phyloP scores from a whole-genome alignment of 2,888 invertebrate genomes.

The Drosophila paranaensis region DNA sequence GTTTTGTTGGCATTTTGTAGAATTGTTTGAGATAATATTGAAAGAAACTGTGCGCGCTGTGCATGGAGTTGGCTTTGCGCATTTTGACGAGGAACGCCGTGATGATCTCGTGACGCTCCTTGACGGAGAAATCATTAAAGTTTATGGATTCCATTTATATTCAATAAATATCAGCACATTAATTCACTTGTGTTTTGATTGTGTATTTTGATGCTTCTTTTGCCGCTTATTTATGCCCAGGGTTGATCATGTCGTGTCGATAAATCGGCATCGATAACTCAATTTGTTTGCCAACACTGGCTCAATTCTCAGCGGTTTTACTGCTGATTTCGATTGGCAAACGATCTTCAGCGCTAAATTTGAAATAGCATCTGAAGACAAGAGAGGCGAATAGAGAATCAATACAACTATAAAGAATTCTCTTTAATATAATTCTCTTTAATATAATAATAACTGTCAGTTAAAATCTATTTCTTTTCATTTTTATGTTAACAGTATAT shows the following conservation, averaged over 20 bases:
- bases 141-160: slow-evolving; percentile 60
- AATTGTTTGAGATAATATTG: slow-evolving; percentile 61
- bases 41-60: slow-evolving; percentile 55
- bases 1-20: slow-evolving; percentile 54
- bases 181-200: slow-evolving; percentile 13
- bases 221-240: slow-evolving; percentile 44
- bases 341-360: slow-evolving; percentile 5
- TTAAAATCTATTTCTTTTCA: too few species aligned
- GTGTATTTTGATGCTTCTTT: slow-evolving; percentile 40
- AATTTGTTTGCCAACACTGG: slow-evolving; percentile 1
- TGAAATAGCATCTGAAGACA: background rate
- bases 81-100: slow-evolving; percentile 60
- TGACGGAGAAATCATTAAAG: slow-evolving; percentile 59
- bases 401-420: too few species aligned
- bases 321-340: slow-evolving; percentile 1
- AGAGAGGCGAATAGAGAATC: background rate
- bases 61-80: slow-evolving; percentile 48
- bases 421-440: too few species aligned
- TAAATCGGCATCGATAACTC: slow-evolving; percentile 13
- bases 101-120: slow-evolving; percentile 65
- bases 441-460: too few species aligned
- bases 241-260: slow-evolving; percentile 15
- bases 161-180: background rate
- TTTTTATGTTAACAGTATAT: background rate
- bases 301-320: background rate